Evolutionary conservation across 1,140 invertebrate genomes (phyloP), one percentile per base, ranked within the genome.

Genomic region (Caenorhabditis elegans): DNA sequence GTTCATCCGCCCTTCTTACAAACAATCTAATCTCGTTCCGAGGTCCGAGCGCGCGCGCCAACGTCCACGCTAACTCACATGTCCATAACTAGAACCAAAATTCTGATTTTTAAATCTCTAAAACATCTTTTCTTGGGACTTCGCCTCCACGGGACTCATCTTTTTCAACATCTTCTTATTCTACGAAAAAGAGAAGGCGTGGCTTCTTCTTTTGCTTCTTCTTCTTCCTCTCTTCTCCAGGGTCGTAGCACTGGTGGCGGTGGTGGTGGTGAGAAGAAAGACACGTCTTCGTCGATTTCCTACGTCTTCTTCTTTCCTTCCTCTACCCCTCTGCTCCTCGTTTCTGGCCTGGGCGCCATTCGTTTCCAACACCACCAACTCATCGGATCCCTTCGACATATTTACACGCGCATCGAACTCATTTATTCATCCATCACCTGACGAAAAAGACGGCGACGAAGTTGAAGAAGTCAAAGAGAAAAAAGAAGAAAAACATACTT

Each of bases 91-190:
- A n/a, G 53, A 34, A 70, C 60, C 11, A 77, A 77, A 77, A 48
- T 77, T 49, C 46, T 77, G 60, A 70, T 70, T 70, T 70, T 70
- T 70, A 70, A 70, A 70, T 70, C 60, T 70, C 60, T 39, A 70
- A 70, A 77, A 77, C 76, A 48, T 77, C 43, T 48, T 77, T 51
- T 17, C 76, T 77, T 51, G 26, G 46, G 48, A 28, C 46, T 48
- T 77, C 48, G 46, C 48, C 76, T 31, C 76, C n/a, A n/a, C 24
- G 48, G 43, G 31, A 28, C 76, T 39, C 76, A 49, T 77, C 76
- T 51, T 77, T 77, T 77, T 77, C 76, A 49, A 49, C 28, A 49
- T 77, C 76, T 51, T 77, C 76, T 47, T 43, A 11, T 75, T 46
- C 36, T 48, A 48, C 47, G 24, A 75, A 46, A 75, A 77, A 48